Percentiles rank a stretch among this genome's conserved stretches.
Conservation (phyloP, 1,140 invertebrate species). For the Drosophila guanche region DNA sequence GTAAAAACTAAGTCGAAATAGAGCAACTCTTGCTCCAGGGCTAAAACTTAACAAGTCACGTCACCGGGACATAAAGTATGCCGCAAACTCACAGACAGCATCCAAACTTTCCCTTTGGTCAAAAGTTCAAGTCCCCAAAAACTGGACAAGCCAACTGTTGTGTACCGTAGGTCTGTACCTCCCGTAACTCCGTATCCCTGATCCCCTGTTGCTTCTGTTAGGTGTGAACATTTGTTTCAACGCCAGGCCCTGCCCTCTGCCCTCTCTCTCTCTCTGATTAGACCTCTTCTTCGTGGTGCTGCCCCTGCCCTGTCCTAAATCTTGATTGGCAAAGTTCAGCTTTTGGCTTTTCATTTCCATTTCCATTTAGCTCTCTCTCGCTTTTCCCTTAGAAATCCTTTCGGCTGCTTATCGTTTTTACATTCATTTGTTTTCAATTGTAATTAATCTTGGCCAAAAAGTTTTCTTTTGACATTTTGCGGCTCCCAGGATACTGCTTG, state of each 20-base stretch:
- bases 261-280: constrained; percentile 25
- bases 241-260: constrained; percentile 11
- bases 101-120: constrained; percentile 48
- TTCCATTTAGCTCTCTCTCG: constrained; percentile 26
- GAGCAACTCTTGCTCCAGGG: neutral
- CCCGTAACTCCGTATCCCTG: too few relatives aligned
- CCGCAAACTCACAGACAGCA: constrained; percentile 5
- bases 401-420: constrained; percentile 81
- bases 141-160: constrained; percentile 41
- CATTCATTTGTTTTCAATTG: constrained; percentile 82
- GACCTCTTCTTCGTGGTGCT: constrained; percentile 22
- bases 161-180: neutral
- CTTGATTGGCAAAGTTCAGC: constrained; percentile 75
- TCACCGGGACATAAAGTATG: constrained; percentile 51
- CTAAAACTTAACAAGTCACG: constrained; percentile 67
- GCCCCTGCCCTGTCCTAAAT: constrained; percentile 18
- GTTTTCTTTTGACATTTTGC: constrained; percentile 80
- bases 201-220: constrained; percentile 31
- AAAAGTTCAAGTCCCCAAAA: constrained; percentile 56
- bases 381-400: constrained; percentile 50
- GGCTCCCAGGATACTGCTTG: constrained; percentile 52
- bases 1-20: constrained; percentile 18
- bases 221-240: constrained; percentile 77
- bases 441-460: constrained; percentile 79
- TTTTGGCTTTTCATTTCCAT: constrained; percentile 37